Base-by-base conservation (phyloP, 1,140 invertebrate species). In the Aphaenogaster floridana region DNA sequence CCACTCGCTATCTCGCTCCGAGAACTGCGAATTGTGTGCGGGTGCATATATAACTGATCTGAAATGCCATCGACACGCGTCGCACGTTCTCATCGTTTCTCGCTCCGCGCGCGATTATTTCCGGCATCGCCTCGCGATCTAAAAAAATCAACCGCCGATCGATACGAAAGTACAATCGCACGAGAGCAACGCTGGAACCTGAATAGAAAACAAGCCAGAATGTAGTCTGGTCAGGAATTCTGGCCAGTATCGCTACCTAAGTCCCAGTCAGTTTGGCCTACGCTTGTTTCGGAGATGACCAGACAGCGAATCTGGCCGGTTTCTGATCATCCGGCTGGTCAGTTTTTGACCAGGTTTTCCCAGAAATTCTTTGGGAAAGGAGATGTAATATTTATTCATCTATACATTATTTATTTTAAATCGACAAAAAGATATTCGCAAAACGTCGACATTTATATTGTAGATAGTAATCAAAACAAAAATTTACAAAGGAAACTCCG, bases 31-130 rank as follows among this genome's bases (percentile, higher is more conserved):
- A 76, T 84, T 76, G 80, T 50, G 21, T 69, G 72, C 69, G 80
- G 54, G 45, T 84, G 54, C 69, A 50, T 36, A 50, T 36, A 50
- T 66, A 61, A 21, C 28, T 54, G 66, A 84, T 59, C 63, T 63
- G 80, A 39, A 84, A 84, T 84, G 57, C 54, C 69, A 63, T 63
- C 57, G 80, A 68, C 63, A 66, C 63, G 61, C 45, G 52, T 63
- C 69, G 69, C 45, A 59, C 54, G 48, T 74, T 83, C 69, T 83
- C 64, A 34, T 57, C 64, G 78, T 39, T 28, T 57, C 21, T 59
- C 79, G 21, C 57, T 57, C 34, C 15, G 48, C 45, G 61, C 63
- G 42, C 36, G 52, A 59, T 78, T 17, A 45, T 63, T 78, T 78
- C 63, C 21, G 28, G 28, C 45, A 9, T 34, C 36, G 34, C 17